A percentile compares a stretch with the other conserved stretches of the same genome.
Conservation (phyloP, 2,113 vertebrate species). For the Acinonyx jubatus region DNA sequence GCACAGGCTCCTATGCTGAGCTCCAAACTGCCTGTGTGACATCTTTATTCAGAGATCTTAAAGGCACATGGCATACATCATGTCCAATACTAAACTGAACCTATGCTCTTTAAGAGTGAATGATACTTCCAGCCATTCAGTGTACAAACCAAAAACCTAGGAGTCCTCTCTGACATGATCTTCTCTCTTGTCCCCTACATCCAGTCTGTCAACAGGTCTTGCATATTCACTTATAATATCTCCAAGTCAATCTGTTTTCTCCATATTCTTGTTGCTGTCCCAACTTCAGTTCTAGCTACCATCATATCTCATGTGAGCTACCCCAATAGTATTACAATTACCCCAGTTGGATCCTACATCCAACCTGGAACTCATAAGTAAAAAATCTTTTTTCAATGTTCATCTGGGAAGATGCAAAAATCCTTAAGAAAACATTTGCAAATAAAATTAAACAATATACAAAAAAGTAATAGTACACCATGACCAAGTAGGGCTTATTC, state of each 20-base stretch:
- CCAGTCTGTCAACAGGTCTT: neutral
- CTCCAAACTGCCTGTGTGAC: neutral
- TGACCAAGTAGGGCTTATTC: neutral
- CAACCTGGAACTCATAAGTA: neutral
- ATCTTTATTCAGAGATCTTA: neutral
- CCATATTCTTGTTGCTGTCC: neutral
- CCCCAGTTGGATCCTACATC: neutral
- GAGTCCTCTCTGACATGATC: neutral
- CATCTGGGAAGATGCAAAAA: neutral
- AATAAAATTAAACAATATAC: conserved; percentile 24
- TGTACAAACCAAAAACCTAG: neutral
- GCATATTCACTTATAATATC: neutral
- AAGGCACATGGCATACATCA: neutral
- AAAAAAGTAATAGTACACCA: neutral
- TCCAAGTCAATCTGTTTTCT: neutral
- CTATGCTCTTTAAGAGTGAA: neutral
- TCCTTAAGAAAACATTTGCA: neutral
- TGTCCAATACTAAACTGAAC: neutral
- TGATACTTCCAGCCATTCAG: neutral
- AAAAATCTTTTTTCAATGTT: neutral
- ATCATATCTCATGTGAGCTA: neutral
- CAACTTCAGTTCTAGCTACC: neutral
- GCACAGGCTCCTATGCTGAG: neutral
- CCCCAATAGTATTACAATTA: neutral
- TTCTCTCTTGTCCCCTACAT: neutral